These are phyloP conservation scores for Nyctalus aviator DNA, from an alignment of 2,797 vertebrate genomes.

Conservation along the genomic window DNA sequence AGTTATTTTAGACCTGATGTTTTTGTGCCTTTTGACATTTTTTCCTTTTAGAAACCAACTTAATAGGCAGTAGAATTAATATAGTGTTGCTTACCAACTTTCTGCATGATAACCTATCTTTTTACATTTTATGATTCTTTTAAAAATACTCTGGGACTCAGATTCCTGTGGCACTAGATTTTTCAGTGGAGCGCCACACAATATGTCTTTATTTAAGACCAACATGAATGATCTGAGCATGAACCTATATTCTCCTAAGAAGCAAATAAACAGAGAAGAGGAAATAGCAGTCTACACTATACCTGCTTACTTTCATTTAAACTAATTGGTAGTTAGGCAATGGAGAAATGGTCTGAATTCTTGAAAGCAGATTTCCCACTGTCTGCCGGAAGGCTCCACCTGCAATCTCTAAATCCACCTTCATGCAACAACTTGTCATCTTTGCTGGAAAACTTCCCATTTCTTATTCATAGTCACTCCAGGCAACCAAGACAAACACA, in stretches of 20 bases:
- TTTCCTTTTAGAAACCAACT: conserved; percentile 44
- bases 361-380: conserved; percentile 38
- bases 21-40: neutral
- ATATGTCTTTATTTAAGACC: neutral
- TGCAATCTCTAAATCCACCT: conserved; percentile 1
- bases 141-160: neutral
- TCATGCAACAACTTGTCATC: neutral
- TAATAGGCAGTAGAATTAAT: neutral
- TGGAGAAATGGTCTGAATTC: conserved; percentile 19
- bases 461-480: neutral
- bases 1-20: neutral
- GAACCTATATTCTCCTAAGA: neutral
- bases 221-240: neutral
- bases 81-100: neutral
- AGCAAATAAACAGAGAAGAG: conserved; percentile 30
- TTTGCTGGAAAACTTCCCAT: neutral
- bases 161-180: neutral
- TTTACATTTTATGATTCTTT: neutral
- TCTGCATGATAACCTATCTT: neutral
- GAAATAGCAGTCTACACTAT: neutral
- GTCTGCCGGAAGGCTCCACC: neutral
- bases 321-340: neutral
- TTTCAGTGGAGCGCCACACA: neutral
- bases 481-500: conserved; percentile 1
- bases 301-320: neutral